phyloP scores from a whole-genome alignment of 2,113 vertebrate species.

The Leucoraja erinaceus region DNA sequence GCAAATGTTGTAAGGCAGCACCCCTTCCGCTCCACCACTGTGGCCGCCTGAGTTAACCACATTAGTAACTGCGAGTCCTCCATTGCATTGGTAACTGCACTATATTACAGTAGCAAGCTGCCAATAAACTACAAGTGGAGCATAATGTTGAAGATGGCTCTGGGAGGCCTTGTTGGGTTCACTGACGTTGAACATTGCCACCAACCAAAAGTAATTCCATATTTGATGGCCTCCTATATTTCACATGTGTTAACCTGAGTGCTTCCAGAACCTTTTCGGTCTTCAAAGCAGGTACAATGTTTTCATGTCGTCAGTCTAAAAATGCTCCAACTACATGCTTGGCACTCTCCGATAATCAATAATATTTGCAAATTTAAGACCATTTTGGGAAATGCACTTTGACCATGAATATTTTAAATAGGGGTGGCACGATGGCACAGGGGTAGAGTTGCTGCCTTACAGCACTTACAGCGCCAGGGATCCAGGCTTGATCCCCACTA shows the following conservation, averaged over 20 bases:
- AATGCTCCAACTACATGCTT: neutral
- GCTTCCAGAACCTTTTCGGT: neutral
- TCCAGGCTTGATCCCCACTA: no score
- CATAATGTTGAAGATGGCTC: neutral
- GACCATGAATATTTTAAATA: no score
- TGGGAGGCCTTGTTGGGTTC: neutral
- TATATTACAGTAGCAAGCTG: neutral
- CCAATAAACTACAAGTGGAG: neutral
- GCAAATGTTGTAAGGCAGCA: no score
- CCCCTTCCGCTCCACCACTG: no score
- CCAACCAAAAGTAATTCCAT: neutral
- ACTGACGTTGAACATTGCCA: neutral
- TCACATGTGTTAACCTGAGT: neutral
- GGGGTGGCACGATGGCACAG: no score
- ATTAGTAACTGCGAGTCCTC: no score
- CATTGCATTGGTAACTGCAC: neutral
- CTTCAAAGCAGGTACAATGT: neutral
- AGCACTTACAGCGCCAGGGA: no score
- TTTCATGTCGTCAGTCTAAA: neutral
- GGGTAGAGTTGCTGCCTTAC: no score
- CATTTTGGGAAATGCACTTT: constrained; percentile 43
- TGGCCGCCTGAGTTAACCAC: no score
- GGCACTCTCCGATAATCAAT: neutral
- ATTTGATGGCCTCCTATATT: neutral
- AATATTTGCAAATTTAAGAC: constrained; percentile 44